A percentile compares a stretch with the other conserved stretches of the same genome.
These are phyloP conservation scores for Sphenodon punctatus DNA, from an alignment of 2,797 vertebrate genomes.

Conservation along the genomic window DNA sequence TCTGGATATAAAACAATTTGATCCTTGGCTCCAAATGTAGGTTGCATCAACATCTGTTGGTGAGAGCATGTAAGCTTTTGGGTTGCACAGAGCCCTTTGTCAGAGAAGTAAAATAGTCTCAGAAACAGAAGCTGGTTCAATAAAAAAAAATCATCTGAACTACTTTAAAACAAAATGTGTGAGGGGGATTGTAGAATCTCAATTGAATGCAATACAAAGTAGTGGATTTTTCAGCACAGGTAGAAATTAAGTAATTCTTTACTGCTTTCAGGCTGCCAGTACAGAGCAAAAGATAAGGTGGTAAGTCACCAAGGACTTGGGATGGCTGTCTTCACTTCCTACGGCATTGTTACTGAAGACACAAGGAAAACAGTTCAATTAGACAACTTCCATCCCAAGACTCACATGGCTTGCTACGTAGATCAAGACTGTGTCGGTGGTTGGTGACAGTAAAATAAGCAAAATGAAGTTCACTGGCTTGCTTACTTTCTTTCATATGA, in stretches of 20 bases:
- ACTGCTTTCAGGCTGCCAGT: conserved; percentile 37
- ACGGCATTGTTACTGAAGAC: neutral
- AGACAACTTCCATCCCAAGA: neutral
- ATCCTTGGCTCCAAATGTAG: too few relatives aligned
- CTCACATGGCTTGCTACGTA: neutral
- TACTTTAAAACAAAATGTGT: too few relatives aligned
- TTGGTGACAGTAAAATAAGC: conserved; percentile 18
- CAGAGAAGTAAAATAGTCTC: too few relatives aligned
- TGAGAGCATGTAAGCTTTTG: too few relatives aligned
- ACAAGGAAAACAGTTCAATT: neutral
- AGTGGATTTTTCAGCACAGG: neutral
- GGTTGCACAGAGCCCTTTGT: too few relatives aligned
- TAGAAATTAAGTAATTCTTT: neutral
- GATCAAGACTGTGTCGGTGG: neutral
- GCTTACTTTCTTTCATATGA: neutral
- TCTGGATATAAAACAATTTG: too few relatives aligned
- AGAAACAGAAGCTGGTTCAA: too few relatives aligned
- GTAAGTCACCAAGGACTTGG: rapidly evolving
- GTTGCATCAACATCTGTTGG: too few relatives aligned
- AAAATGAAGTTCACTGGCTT: neutral
- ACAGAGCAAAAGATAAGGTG: neutral
- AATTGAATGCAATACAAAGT: neutral
- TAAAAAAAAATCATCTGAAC: too few relatives aligned
- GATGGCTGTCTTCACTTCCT: neutral
- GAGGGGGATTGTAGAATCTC: too few relatives aligned